phyloP scores from a whole-genome alignment of 1,140 invertebrate species.

The Fopius arisanus region DNA sequence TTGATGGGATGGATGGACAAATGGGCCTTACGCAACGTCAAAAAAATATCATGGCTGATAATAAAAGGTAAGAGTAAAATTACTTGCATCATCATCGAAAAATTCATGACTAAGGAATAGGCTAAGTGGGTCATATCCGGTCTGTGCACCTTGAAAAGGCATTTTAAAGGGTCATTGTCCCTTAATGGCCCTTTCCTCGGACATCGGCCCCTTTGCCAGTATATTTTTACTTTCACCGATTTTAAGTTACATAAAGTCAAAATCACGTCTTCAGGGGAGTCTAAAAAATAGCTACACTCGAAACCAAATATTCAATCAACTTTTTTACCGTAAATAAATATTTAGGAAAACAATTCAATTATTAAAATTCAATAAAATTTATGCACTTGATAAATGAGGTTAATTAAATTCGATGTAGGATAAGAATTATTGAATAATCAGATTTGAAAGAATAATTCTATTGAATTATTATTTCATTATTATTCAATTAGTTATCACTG shows the following conservation, averaged over 20 bases:
- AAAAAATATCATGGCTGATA: too few species aligned
- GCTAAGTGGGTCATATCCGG: not conserved
- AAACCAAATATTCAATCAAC: too few species aligned
- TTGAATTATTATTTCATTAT: too few species aligned
- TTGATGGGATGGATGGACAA: not conserved
- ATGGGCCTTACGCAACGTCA: not conserved
- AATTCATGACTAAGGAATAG: not conserved
- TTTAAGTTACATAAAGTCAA: not conserved
- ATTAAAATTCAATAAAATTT: too few species aligned
- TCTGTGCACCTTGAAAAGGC: constrained; percentile 15
- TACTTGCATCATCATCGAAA: not conserved
- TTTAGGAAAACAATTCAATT: too few species aligned
- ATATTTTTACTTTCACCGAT: not conserved
- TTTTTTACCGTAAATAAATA: too few species aligned
- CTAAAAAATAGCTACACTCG: too few species aligned
- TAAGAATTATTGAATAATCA: too few species aligned
- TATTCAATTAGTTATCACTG: too few species aligned
- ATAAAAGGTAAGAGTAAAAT: not conserved
- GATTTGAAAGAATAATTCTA: too few species aligned
- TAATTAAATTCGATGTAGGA: too few species aligned
- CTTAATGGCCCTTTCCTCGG: constrained; percentile 27
- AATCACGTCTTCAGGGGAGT: not conserved
- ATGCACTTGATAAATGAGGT: too few species aligned
- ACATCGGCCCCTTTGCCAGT: not conserved
- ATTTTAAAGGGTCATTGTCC: constrained; percentile 29